phyloP scores from a whole-genome alignment of 2,113 vertebrate genomes.

The Corythoichthys intestinalis region DNA sequence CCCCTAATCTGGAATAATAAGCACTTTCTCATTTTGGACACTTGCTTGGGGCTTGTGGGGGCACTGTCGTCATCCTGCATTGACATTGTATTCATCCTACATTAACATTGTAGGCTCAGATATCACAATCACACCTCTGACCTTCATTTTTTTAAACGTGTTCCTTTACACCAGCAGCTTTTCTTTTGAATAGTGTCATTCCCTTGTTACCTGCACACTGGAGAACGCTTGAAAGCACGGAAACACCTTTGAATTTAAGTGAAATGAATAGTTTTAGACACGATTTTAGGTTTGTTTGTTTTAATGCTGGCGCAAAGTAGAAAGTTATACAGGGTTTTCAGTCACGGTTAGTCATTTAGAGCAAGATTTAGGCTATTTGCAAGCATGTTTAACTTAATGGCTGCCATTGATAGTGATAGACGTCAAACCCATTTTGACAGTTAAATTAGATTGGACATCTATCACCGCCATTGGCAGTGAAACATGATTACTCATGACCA shows the following conservation, averaged over 20 bases:
- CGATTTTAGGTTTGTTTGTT: not conserved
- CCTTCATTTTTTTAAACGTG: not conserved
- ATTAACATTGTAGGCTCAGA: not conserved
- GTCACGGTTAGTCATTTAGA: not conserved
- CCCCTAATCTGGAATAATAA: conserved; percentile 60
- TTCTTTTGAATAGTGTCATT: not conserved
- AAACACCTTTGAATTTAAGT: not conserved
- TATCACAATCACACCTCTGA: conserved; percentile 3
- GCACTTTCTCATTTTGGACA: conserved; percentile 42
- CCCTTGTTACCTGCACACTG: not conserved
- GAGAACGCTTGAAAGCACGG: not conserved
- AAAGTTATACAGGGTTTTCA: not conserved
- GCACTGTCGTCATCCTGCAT: not conserved
- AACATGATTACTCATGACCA: no score
- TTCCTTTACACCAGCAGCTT: not conserved
- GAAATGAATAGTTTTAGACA: not conserved
- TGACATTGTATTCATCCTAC: not conserved
- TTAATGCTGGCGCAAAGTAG: not conserved
- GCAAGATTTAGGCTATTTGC: not conserved
- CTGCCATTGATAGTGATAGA: no score
- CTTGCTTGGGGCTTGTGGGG: not conserved
- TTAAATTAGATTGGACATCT: no score
- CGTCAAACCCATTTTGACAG: no score
- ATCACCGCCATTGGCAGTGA: no score
- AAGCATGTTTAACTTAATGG: not conserved